Conservation (phyloP, 2,113 vertebrate species). For the Zosterops pallidus region DNA sequence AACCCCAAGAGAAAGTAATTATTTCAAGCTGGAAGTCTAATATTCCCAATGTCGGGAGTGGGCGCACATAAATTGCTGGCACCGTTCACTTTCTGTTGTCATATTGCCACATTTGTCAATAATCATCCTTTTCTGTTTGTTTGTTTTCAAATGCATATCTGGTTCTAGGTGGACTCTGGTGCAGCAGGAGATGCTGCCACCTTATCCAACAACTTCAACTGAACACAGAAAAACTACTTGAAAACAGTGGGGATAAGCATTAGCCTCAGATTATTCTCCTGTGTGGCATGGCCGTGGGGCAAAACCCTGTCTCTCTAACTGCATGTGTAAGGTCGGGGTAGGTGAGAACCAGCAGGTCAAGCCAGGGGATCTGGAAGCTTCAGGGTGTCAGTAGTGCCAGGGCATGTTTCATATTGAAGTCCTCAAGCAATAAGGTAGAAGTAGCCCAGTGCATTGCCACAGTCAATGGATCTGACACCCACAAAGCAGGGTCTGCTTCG, state of each 20-base stretch:
- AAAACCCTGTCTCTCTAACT: background rate
- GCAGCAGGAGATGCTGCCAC: background rate
- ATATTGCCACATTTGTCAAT: slow-evolving; percentile 45
- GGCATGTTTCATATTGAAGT: slow-evolving; percentile 3
- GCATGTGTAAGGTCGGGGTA: background rate
- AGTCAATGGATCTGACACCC: slow-evolving; percentile 2
- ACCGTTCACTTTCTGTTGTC: slow-evolving; percentile 56
- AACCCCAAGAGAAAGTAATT: slow-evolving; percentile 69
- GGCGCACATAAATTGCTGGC: slow-evolving; percentile 56
- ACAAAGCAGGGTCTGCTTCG: background rate
- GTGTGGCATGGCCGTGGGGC: background rate
- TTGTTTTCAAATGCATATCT: slow-evolving; percentile 28
- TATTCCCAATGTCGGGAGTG: slow-evolving; percentile 52
- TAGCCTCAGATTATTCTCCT: background rate
- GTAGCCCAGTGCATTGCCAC: slow-evolving; percentile 31
- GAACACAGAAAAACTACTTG: slow-evolving; percentile 57
- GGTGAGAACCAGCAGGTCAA: background rate
- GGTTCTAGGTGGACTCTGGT: slow-evolving; percentile 14
- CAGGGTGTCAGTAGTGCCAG: background rate
- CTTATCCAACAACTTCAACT: slow-evolving; percentile 46
- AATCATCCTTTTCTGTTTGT: slow-evolving; percentile 20
- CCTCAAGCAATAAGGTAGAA: slow-evolving; percentile 38
- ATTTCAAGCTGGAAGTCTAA: slow-evolving; percentile 65
- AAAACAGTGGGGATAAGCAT: background rate
- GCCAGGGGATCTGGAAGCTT: background rate